These are phyloP conservation scores for Silurus asotus DNA, from an alignment of 2,113 vertebrate species.

Conservation along the genomic window DNA sequence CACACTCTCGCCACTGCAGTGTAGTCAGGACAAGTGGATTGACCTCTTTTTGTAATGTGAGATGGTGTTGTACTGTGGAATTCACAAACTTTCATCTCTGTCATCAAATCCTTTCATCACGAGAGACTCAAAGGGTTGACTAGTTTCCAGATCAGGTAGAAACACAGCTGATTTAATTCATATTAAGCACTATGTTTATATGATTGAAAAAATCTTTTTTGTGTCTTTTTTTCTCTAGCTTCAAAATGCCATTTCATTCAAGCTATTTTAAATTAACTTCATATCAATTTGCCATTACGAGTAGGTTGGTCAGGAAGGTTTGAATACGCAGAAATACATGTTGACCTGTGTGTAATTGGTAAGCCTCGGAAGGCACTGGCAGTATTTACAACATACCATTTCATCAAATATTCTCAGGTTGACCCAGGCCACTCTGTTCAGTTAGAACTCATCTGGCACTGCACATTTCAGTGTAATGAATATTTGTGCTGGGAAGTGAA, in stretches of 20 bases:
- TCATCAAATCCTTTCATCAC: conserved; percentile 75
- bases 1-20: conserved; percentile 59
- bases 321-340: conserved; percentile 3
- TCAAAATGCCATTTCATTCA: background rate
- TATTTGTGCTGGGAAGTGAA: conserved; percentile 51
- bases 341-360: background rate
- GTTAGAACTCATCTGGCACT: conserved; percentile 39
- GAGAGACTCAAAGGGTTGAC: conserved; percentile 61
- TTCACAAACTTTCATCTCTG: conserved; percentile 75
- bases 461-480: conserved; percentile 46
- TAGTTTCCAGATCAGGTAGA: conserved; percentile 62
- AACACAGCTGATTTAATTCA: conserved; percentile 36
- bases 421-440: conserved; percentile 38
- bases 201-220: background rate
- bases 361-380: background rate
- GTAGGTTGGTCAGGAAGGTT: background rate
- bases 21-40: conserved; percentile 73
- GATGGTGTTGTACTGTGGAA: conserved; percentile 68
- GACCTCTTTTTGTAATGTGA: conserved; percentile 79
- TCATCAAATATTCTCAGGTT: conserved; percentile 11
- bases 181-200: background rate
- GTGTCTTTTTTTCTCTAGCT: background rate
- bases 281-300: background rate
- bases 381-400: conserved; percentile 9
- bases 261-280: background rate